phyloP scores from a whole-genome alignment of 2,797 vertebrate genomes.

The Syngnathus rostellatus region DNA sequence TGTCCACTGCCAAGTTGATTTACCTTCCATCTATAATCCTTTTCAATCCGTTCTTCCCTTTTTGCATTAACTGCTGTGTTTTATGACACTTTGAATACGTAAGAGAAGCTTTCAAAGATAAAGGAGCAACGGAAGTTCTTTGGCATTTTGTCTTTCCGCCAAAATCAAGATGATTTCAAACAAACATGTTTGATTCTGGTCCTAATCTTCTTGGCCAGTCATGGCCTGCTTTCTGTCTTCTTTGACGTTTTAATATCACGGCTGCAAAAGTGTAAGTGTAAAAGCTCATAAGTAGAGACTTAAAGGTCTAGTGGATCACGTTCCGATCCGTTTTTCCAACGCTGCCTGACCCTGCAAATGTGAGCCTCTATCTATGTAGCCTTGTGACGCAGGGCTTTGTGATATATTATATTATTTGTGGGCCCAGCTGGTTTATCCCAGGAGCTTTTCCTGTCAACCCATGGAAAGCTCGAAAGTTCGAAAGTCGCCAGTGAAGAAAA shows the following conservation, averaged over 20 bases:
- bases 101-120: not conserved
- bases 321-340: slow-evolving; percentile 7
- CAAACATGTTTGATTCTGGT: too few relatives aligned
- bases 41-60: not conserved
- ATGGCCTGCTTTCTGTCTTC: too few relatives aligned
- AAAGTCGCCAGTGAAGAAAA: not conserved
- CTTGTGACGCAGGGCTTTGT: slow-evolving; percentile 34
- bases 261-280: not conserved
- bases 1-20: not conserved
- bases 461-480: slow-evolving; percentile 21
- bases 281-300: not conserved
- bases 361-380: slow-evolving; percentile 4
- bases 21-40: not conserved
- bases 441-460: slow-evolving; percentile 53
- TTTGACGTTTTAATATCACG: too few relatives aligned
- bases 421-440: slow-evolving; percentile 38
- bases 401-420: slow-evolving; percentile 39
- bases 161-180: too few relatives aligned
- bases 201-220: too few relatives aligned
- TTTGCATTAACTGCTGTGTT: not conserved
- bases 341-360: too few relatives aligned
- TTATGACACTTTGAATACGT: not conserved
- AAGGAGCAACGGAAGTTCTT: not conserved
- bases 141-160: not conserved
- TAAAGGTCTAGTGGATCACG: slow-evolving; percentile 20